These are phyloP conservation scores for Apogon hyalosoma DNA, from an alignment of 2,797 vertebrate genomes.

Conservation along the genomic window DNA sequence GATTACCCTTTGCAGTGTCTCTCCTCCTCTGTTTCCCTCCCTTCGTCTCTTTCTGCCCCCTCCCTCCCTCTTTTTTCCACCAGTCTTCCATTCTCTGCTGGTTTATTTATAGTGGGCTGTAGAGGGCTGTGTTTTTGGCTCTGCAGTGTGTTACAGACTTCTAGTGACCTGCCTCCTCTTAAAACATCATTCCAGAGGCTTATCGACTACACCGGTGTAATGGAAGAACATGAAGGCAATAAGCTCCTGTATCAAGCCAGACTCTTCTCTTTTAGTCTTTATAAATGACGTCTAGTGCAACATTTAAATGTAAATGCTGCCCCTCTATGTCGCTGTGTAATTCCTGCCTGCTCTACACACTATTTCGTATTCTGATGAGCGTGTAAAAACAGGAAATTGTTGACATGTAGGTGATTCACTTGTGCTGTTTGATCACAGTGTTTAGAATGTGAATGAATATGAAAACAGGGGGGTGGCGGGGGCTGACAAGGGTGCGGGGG, in stretches of 20 bases:
- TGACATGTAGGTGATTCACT: slow-evolving; percentile 37
- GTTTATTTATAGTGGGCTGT: slow-evolving; percentile 77
- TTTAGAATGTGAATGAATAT: slow-evolving; percentile 56
- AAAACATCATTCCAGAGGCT: slow-evolving; percentile 44
- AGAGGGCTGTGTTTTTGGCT: slow-evolving; percentile 55
- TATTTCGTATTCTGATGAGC: slow-evolving; percentile 18
- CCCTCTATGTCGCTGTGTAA: slow-evolving; percentile 1
- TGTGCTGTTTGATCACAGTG: slow-evolving; percentile 21
- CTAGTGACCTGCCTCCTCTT: slow-evolving; percentile 41
- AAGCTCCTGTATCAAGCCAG: slow-evolving; percentile 22
- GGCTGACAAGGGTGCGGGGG: slow-evolving; percentile 19
- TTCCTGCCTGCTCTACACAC: not conserved
- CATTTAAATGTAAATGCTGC: slow-evolving; percentile 45
- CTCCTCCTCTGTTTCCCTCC: slow-evolving; percentile 28
- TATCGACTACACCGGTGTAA: slow-evolving; percentile 33
- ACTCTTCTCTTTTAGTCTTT: slow-evolving; percentile 22
- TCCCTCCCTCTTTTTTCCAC: slow-evolving; percentile 19
- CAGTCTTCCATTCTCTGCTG: slow-evolving; percentile 45
- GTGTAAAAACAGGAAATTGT: slow-evolving; percentile 26
- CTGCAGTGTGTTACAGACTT: slow-evolving; percentile 48
- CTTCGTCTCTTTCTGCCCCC: slow-evolving; percentile 4
- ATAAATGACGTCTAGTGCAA: not conserved
- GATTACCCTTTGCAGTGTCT: slow-evolving; percentile 66
- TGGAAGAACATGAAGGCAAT: slow-evolving; percentile 47
- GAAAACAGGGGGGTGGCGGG: not conserved